Evolutionary conservation across 2,113 vertebrate genomes (phyloP).

Genomic region (Xyliphius kryptos): DNA sequence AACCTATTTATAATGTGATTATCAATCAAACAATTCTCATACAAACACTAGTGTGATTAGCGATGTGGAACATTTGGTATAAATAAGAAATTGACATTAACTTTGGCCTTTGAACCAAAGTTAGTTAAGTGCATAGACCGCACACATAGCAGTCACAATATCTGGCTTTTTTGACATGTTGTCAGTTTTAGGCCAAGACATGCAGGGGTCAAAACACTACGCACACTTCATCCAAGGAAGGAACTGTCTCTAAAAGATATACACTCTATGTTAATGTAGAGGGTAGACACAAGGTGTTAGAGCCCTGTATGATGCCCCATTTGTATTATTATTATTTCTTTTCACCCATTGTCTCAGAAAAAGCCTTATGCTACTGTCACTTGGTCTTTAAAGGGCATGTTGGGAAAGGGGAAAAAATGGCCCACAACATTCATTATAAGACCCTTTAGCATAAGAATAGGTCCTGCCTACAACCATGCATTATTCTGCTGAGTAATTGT

Average conservation of each 20-base stretch:
- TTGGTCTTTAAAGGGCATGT: slow-evolving; percentile 55
- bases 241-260: slow-evolving; percentile 47
- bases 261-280: slow-evolving; percentile 49
- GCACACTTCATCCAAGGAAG: slow-evolving; percentile 35
- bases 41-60: slow-evolving; percentile 50
- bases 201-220: slow-evolving; percentile 26
- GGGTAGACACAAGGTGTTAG: slow-evolving; percentile 45
- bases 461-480: slow-evolving; percentile 65
- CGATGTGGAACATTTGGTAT: slow-evolving; percentile 41
- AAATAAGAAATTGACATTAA: slow-evolving; percentile 11
- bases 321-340: slow-evolving; percentile 56
- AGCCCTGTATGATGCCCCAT: slow-evolving; percentile 46
- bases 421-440: slow-evolving; percentile 62
- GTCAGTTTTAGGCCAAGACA: slow-evolving; percentile 21
- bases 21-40: slow-evolving; percentile 50
- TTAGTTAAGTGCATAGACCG: slow-evolving; percentile 6
- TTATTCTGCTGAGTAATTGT: slow-evolving; percentile 68
- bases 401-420: slow-evolving; percentile 48
- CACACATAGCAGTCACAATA: no score
- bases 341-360: slow-evolving; percentile 53
- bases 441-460: slow-evolving; percentile 70
- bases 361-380: slow-evolving; percentile 49
- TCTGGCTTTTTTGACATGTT: slow-evolving; percentile 19
- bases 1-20: slow-evolving; percentile 52
- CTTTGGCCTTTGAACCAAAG: no score